Percentiles rank a stretch among this genome's conserved stretches.
phyloP scores from a whole-genome alignment of 2,113 vertebrate genomes.

The Chamaea fasciata region DNA sequence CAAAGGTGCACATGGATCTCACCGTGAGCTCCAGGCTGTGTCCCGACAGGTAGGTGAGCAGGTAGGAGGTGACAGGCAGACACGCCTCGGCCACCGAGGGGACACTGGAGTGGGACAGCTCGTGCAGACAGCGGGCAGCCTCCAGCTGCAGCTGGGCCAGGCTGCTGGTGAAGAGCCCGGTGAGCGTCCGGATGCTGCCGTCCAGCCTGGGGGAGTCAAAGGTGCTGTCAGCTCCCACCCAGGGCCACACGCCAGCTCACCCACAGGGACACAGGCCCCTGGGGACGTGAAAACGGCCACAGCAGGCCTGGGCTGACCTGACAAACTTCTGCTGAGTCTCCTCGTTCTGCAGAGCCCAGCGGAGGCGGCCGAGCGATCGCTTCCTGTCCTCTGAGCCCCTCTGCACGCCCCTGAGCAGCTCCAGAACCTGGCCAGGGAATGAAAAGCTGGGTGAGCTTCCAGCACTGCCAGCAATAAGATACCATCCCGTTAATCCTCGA shows the following conservation, averaged over 20 bases:
- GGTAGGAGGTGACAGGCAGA: conserved; percentile 88
- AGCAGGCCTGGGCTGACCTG: conserved; percentile 69
- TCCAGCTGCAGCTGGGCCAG: conserved; percentile 83
- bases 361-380: conserved; percentile 69
- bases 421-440: conserved; percentile 59
- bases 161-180: conserved; percentile 85
- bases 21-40: conserved; percentile 89
- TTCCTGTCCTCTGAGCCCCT: conserved; percentile 72
- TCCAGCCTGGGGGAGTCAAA: conserved; percentile 75
- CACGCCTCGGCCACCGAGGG: conserved; percentile 77
- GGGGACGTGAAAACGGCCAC: fast-evolving
- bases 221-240: background rate
- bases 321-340: conserved; percentile 83
- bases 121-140: conserved; percentile 83
- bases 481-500: fast-evolving
- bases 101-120: conserved; percentile 87
- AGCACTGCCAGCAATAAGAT: background rate
- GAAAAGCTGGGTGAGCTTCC: background rate
- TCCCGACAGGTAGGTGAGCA: conserved; percentile 91
- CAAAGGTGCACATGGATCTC: background rate
- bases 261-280: background rate
- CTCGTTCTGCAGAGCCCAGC: conserved; percentile 74
- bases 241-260: fast-evolving
- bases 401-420: conserved; percentile 76
- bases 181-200: conserved; percentile 81